Evolutionary conservation across 2,888 invertebrate genomes (phyloP).

Genomic region (Latheticus oryzae): DNA sequence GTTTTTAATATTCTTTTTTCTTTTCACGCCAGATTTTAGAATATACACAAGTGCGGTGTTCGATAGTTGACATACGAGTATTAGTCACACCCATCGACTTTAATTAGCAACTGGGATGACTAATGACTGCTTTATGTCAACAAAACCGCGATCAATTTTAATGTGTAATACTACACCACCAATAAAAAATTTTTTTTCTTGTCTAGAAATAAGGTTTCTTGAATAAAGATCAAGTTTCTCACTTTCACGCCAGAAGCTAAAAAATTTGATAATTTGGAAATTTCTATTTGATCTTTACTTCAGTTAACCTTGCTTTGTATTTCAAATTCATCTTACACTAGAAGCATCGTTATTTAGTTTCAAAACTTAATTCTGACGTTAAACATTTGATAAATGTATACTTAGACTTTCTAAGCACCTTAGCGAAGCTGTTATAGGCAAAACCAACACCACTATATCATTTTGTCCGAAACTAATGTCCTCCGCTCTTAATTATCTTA

Average conservation of each 20-base stretch:
- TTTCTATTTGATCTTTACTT: too few species aligned
- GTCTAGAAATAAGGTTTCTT: conserved; percentile 1
- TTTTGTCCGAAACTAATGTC: background rate
- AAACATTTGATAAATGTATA: conserved; percentile 9
- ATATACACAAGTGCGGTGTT: too few species aligned
- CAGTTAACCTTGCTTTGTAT: background rate
- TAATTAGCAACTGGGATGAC: conserved; percentile 28
- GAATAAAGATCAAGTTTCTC: background rate
- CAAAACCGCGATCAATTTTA: conserved; percentile 24
- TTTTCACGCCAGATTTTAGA: conserved; percentile 5
- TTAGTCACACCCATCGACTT: conserved; percentile 9
- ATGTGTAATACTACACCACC: conserved; percentile 21
- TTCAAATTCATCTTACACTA: conserved; percentile 6
- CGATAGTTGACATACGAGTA: conserved; percentile 13
- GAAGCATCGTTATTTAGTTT: conserved; percentile 4
- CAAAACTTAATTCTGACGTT: conserved; percentile 6
- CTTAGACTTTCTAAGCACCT: conserved; percentile 9
- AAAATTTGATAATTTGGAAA: too few species aligned
- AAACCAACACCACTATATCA: conserved; percentile 6
- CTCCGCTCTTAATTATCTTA: conserved; percentile 11
- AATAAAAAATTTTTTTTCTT: conserved; percentile 18
- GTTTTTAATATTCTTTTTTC: conserved; percentile 14
- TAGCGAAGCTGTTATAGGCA: conserved; percentile 5
- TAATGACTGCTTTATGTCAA: conserved; percentile 30
- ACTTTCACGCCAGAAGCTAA: too few species aligned